phyloP scores from a whole-genome alignment of 2,888 invertebrate genomes.

The Cylloceria caligata region DNA sequence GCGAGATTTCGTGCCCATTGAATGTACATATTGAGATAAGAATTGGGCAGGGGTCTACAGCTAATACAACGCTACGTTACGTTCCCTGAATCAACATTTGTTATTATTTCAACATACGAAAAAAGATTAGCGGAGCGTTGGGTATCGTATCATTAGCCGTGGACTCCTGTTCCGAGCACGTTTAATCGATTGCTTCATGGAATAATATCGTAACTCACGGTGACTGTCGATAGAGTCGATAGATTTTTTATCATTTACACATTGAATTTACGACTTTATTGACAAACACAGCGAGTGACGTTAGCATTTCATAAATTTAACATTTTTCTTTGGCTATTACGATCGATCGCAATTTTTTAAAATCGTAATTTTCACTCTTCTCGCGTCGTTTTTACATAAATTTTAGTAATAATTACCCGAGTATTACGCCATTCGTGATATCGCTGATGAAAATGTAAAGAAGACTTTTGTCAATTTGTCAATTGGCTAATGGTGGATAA shows the following conservation, averaged over 20 bases:
- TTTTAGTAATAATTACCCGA: background rate
- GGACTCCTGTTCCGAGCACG: background rate
- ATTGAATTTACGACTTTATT: background rate
- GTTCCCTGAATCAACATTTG: background rate
- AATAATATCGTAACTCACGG: background rate
- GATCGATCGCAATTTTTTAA: background rate
- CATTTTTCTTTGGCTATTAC: background rate
- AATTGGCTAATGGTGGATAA: background rate
- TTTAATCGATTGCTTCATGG: background rate
- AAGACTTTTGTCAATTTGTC: background rate
- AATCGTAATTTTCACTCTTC: background rate
- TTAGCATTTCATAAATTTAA: background rate
- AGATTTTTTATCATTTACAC: background rate
- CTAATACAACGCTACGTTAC: background rate
- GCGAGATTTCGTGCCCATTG: background rate
- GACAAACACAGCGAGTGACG: background rate
- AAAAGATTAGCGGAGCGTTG: background rate
- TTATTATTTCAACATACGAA: background rate
- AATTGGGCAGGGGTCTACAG: background rate
- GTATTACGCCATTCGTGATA: background rate
- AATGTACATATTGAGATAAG: background rate
- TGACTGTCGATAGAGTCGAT: background rate
- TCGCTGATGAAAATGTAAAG: background rate
- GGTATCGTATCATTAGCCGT: background rate
- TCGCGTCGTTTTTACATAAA: background rate